Base-by-base conservation (phyloP, 1,140 invertebrate species). In the Drosophila bifasciata region DNA sequence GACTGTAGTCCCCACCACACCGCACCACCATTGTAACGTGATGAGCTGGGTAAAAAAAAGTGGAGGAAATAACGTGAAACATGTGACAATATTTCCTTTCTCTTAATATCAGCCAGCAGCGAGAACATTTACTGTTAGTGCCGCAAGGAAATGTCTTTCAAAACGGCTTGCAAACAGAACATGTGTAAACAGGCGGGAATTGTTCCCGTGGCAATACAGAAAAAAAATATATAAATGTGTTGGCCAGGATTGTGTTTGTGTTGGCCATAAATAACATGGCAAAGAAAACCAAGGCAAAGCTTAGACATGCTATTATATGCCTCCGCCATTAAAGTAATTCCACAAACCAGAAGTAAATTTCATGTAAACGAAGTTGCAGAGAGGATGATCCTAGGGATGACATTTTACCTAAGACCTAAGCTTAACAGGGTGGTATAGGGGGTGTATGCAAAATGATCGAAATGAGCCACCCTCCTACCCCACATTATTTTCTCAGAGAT, bases 11-110 rank as follows among this genome's bases (percentile, higher is more conserved):
- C 28, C 28, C 25, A 8, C 8, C 68, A n/a, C n/a, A n/a, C n/a
- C n/a, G n/a, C n/a, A 62, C 58, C 64, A 40, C 41, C 53, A 28
- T 36, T 36, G 5, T 60, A 57, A 56, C 58, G 55, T 60, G 68
- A 19, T 16, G 19, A 21, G 15, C 28, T 2, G 5, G 5, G 3
- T 9, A 23, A 21, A 44, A 23, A 23, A 43, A 7, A 4, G 6
- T 17, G 0, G 39, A 19, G 0, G 39, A 19, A 43, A 72, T 61
- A 48, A 13, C 11, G 43, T 62, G 57, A 62, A 59, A 60, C 74
- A 73, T 59, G 57, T 85, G 56, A 60, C 81, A 73, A 73, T 79
- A 86, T 63, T 85, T 80, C 67, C 73, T 62, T 72, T 76, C 73
- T 55, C 48, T 66, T 46, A 49, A 55, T 46, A 60, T 56, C 70